Conservation (phyloP, 2,888 invertebrate species). For the Aphodius sticticus region DNA sequence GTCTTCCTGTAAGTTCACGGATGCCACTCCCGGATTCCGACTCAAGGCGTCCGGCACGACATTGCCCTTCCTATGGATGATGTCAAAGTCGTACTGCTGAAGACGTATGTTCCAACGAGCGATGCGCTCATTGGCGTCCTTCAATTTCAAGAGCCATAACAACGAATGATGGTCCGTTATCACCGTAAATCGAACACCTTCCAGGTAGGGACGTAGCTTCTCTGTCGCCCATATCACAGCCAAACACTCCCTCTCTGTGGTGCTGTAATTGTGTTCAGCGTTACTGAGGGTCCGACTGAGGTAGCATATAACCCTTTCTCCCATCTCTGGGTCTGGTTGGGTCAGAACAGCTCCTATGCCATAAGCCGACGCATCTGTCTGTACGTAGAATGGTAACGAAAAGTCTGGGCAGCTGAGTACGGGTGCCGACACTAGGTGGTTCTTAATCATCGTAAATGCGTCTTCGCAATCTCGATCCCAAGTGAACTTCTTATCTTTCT, state of each 20-base stretch:
- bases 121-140: no score
- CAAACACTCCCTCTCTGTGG: conserved; percentile 30
- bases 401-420: conserved; percentile 33
- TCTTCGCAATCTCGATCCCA: conserved; percentile 29
- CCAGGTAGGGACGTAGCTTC: no score
- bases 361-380: conserved; percentile 42
- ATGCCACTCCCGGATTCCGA: no score
- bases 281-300: conserved; percentile 36
- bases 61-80: no score
- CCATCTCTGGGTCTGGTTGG: conserved; percentile 32
- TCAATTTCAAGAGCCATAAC: no score
- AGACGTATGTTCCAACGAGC: no score
- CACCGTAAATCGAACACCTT: no score
- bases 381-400: conserved; percentile 38
- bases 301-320: conserved; percentile 40
- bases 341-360: conserved; percentile 43
- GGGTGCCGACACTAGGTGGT: conserved; percentile 31
- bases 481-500: neutral
- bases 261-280: conserved; percentile 38
- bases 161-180: no score
- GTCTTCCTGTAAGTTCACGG: no score
- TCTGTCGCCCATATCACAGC: conserved; percentile 10
- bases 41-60: no score
- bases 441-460: conserved; percentile 27
- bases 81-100: no score